phyloP scores from a whole-genome alignment of 2,797 vertebrate genomes.

The Spinus olivaceus region DNA sequence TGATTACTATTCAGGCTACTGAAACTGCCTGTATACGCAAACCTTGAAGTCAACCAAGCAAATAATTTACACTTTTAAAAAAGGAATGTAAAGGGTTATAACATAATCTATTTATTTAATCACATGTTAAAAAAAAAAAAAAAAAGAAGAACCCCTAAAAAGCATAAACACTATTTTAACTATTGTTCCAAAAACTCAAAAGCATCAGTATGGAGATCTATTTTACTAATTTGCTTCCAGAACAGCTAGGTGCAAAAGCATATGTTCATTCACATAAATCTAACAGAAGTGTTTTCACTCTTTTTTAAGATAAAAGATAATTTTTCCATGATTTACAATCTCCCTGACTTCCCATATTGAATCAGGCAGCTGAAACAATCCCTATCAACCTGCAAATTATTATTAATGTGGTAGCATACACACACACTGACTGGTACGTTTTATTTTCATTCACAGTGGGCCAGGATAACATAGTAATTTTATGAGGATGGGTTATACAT shows the following conservation, averaged over 20 bases:
- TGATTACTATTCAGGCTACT: background rate
- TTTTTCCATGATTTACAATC: constrained; percentile 22
- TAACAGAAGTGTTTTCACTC: background rate
- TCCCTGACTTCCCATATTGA: background rate
- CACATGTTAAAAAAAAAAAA: background rate
- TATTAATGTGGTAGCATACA: background rate
- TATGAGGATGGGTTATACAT: background rate
- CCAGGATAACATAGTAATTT: background rate
- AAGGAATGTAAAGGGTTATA: background rate
- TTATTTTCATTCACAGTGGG: background rate
- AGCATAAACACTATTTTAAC: background rate
- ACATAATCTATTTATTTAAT: background rate
- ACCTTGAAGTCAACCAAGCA: background rate
- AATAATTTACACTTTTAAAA: background rate
- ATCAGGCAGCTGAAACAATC: constrained; percentile 13
- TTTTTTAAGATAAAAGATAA: constrained; percentile 28
- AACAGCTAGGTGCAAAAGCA: background rate
- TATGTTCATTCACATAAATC: background rate
- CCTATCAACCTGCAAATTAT: background rate
- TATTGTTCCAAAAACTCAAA: background rate
- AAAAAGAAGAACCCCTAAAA: background rate
- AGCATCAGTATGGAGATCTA: background rate
- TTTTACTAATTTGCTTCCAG: background rate
- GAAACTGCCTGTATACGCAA: background rate
- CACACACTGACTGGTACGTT: background rate